Evolutionary conservation across 2,113 vertebrate genomes (phyloP), one percentile per base, ranked within the genome.

Genomic region (Clinocottus analis): DNA sequence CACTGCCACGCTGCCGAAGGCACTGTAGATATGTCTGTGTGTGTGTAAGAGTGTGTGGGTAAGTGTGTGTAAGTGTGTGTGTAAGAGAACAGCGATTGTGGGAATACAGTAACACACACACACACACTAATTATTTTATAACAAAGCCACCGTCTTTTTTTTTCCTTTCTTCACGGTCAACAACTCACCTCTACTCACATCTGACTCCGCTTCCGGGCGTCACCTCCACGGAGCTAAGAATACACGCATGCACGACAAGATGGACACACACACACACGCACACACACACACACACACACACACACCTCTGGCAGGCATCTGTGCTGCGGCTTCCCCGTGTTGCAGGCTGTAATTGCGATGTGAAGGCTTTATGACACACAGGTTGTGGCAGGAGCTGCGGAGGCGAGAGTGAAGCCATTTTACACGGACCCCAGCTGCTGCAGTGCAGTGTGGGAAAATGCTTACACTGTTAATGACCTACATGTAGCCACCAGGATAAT

Each of bases 331-430:
- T 72, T 74, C 49, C 47, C 14, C 3, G 17, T 25, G 23, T 68
- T 58, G 65, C 61, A 2, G 65, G 77, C 84, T 83, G 79, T 76
- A 84, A 86, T 86, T 80, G 79, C 19, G 9, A 74, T 71, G 53
- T 75, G 78, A 87, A 84, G 68, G 60, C 80, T 85, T 86, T 84
- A 89, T 80, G 78, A 80, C 84, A 13, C 39, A 37, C n/a, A n/a
- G 79, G 59, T 23, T 75, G 72, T 80, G 63, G 67, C 74, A 77
- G 80, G 41, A 83, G 70, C 37, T 43, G 71, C 73, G 64, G 45
- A 71, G 74, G 76, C 2, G 27, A 86, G 41, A 27, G 59, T 78
- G 53, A 73, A 88, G 74, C 60, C 47, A 7, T 79, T 88, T 86
- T 61, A 55, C 76, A 64, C 43, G 41, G n/a, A 67, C 74, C 31